A percentile compares a stretch with the other conserved stretches of the same genome.
phyloP scores from a whole-genome alignment of 2,113 vertebrate genomes.

The Menura novaehollandiae region DNA sequence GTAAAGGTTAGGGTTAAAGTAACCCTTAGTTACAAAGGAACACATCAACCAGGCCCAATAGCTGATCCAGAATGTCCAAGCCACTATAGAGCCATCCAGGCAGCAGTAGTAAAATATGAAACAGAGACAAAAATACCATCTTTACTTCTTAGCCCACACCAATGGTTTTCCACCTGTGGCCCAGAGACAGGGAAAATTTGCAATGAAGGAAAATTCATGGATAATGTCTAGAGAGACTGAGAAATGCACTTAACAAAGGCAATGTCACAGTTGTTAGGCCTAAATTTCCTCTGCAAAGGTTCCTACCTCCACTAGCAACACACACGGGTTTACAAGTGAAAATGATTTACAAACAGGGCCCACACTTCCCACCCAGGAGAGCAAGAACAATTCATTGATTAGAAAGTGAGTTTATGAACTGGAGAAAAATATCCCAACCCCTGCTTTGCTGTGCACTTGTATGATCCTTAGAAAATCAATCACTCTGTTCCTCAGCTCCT shows the following conservation, averaged over 20 bases:
- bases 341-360: background rate
- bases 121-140: background rate
- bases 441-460: background rate
- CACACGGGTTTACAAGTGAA: background rate
- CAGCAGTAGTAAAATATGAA: background rate
- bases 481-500: background rate
- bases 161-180: background rate
- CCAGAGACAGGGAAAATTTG: background rate
- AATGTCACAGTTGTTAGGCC: background rate
- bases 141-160: background rate
- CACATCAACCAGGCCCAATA: background rate
- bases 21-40: background rate
- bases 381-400: background rate
- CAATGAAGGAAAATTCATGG: background rate
- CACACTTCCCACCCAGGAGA: background rate
- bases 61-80: background rate
- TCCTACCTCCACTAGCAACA: background rate
- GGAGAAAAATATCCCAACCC: background rate
- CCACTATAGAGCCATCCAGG: background rate
- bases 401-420: background rate
- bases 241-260: background rate
- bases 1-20: background rate
- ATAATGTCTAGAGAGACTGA: background rate
- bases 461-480: background rate
- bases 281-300: background rate